Evolutionary conservation across 2,113 vertebrate genomes (phyloP).

Genomic region (Lethenteron camtschaticum): DNA sequence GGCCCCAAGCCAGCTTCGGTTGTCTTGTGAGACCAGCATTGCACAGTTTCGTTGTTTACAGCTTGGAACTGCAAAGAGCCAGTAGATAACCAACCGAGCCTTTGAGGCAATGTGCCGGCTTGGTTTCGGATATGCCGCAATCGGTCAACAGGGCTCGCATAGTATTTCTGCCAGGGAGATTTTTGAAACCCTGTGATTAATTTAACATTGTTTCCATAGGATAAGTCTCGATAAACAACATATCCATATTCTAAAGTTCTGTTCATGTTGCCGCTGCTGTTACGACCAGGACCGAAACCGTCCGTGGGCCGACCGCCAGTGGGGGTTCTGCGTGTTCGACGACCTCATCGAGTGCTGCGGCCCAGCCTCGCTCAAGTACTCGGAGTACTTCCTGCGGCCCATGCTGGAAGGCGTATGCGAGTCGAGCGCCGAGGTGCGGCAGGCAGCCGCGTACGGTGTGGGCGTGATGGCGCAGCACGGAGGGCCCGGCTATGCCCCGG

Average conservation of each 20-base stretch:
- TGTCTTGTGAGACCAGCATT: too few species aligned
- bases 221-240: too few species aligned
- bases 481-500: conserved; percentile 72
- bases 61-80: too few species aligned
- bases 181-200: too few species aligned
- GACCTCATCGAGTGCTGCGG: conserved; percentile 92
- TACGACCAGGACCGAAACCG: conserved; percentile 49
- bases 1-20: too few species aligned
- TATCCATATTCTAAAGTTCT: background rate
- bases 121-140: too few species aligned
- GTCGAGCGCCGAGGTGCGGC: conserved; percentile 65
- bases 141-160: too few species aligned
- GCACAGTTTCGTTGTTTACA: too few species aligned
- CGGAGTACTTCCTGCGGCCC: conserved; percentile 61
- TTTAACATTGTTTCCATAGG: too few species aligned
- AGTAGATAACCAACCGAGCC: too few species aligned
- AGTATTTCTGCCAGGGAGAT: too few species aligned
- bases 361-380: conserved; percentile 79
- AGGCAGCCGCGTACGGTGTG: conserved; percentile 76
- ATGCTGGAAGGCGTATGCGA: conserved; percentile 76
- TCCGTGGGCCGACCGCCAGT: conserved; percentile 88
- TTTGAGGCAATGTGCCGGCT: too few species aligned
- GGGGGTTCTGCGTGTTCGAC: conserved; percentile 95
- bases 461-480: conserved; percentile 91
- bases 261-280: background rate